These are phyloP conservation scores for Tympanuchus pallidicinctus DNA, from an alignment of 2,113 vertebrate genomes.

Conservation along the genomic window DNA sequence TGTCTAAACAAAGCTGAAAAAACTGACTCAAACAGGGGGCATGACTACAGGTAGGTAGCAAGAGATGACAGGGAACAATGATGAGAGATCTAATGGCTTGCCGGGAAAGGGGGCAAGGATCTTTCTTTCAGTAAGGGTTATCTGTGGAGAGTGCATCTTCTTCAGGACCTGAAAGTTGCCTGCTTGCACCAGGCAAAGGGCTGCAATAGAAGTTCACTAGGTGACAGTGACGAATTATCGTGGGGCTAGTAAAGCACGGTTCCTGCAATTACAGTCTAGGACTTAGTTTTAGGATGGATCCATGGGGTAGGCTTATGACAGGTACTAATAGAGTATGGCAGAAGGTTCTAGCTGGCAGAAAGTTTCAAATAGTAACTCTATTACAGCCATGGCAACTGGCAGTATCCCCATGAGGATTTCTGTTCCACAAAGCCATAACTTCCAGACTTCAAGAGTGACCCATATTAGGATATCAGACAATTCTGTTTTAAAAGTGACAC, in stretches of 20 bases:
- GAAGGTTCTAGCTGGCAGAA: background rate
- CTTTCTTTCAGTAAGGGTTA: background rate
- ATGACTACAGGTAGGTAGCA: background rate
- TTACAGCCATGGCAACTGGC: background rate
- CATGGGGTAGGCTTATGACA: background rate
- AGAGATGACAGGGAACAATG: background rate
- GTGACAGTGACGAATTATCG: too few species aligned
- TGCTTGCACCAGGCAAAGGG: background rate
- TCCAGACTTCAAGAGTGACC: background rate
- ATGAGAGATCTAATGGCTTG: background rate
- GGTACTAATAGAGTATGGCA: background rate
- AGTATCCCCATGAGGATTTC: background rate
- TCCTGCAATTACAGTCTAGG: background rate
- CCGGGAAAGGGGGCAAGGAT: background rate
- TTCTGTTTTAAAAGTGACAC: background rate
- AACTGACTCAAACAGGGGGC: background rate
- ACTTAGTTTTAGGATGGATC: background rate
- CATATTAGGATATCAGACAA: background rate
- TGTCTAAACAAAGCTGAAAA: background rate
- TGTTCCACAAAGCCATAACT: background rate
- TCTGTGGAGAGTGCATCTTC: background rate
- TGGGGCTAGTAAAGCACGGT: background rate
- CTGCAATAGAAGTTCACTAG: rapidly evolving
- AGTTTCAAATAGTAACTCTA: background rate
- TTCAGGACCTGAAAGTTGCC: background rate